Evolutionary conservation across 2,797 vertebrate species (phyloP), one percentile per base, ranked within the genome.

Genomic region (Eulemur rubriventer): DNA sequence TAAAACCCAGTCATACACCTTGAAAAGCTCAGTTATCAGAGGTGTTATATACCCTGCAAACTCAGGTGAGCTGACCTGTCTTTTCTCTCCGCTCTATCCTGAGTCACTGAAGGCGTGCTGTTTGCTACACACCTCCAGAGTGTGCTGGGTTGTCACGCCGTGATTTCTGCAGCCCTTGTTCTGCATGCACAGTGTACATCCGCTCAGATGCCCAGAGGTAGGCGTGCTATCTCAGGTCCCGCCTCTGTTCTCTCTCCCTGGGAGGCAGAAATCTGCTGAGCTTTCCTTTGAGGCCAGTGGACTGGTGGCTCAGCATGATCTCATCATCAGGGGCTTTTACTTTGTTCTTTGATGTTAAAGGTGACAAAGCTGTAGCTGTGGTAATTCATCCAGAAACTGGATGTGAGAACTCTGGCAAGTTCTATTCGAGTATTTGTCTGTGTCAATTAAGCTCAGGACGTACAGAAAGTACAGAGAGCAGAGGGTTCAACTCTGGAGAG

Each of bases 241-340:
- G 17, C 63, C 24, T 97, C 85, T 97, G 92, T 93, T 95, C 79
- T 96, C 13, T 82, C 95, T 93, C 73, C 57, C 57, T 57, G 69
- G 93, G 89, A 95, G 81, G 43, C 69, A 83, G 65, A 81, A 48
- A 75, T 93, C 83, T 72, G 79, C 30, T 55, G 63, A 76, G 59
- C 33, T 0, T 59, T 41, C 63, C 79, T 97, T 89, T 96, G 93
- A 97, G 38, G 50, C 46, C 82, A 61, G 52, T 35, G 30, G 17
- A 80, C 85, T 93, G 52, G 52, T 48, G n/a, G 55, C 91, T 86
- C 97, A 96, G 89, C 96, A 84, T 57, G 96, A 86, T 69, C 52
- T 96, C 75, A 78, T 96, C 97, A 80, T 70, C 17, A 86, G 16
- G 12, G 73, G 16, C 28, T 55, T 89, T 96, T 72, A 24, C 70